Conservation (phyloP, 2,797 vertebrate species). For the Petrocephalus schoutedeni region DNA sequence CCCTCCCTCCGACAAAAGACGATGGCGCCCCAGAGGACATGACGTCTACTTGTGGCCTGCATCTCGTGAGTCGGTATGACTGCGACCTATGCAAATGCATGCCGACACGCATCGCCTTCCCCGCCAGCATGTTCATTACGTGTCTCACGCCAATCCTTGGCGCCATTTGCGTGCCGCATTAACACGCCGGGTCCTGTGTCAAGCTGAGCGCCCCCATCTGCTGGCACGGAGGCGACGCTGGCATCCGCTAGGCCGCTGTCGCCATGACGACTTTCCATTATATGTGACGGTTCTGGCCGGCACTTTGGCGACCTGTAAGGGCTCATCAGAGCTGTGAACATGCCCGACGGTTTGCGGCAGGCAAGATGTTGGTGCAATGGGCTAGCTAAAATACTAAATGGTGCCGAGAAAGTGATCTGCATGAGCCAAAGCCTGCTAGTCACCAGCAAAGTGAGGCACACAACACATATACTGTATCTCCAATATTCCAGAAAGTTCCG, state of each 20-base stretch:
- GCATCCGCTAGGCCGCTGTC: neutral
- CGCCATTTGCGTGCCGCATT: neutral
- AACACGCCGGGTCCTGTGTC: neutral
- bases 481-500: neutral
- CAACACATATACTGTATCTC: neutral
- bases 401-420: neutral
- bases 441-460: neutral
- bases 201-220: neutral
- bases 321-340: neutral
- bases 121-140: neutral
- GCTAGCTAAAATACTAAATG: neutral
- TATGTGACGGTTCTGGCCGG: neutral
- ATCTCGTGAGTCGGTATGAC: neutral
- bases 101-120: neutral
- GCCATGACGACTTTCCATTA: neutral
- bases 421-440: neutral
- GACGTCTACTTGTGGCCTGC: neutral
- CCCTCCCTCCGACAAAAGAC: neutral
- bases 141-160: neutral
- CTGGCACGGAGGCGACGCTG: neutral
- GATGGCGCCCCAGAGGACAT: neutral
- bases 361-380: neutral
- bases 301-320: neutral
- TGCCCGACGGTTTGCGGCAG: neutral
- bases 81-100: neutral